These are phyloP conservation scores for Lepidostoma basale DNA, from an alignment of 1,140 invertebrate species.

Conservation along the genomic window DNA sequence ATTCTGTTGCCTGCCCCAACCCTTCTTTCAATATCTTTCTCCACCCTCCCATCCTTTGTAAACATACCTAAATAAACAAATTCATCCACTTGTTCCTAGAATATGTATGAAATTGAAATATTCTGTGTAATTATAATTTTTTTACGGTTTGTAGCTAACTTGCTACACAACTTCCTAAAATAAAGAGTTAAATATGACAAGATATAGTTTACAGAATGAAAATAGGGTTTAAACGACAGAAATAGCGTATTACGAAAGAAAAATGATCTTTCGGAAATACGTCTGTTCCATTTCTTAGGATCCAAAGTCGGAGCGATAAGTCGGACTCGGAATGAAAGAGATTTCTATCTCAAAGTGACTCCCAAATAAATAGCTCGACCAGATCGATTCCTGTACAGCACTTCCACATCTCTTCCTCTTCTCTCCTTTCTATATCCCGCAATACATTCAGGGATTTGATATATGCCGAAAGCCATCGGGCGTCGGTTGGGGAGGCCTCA, in stretches of 20 bases:
- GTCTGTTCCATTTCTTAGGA: background rate
- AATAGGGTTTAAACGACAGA: too few relatives aligned
- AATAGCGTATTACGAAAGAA: background rate
- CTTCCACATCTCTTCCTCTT: constrained; percentile 1
- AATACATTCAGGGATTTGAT: constrained; percentile 25
- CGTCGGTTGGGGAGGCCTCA: background rate
- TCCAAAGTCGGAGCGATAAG: background rate
- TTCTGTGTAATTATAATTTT: too few relatives aligned
- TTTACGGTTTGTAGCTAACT: too few relatives aligned
- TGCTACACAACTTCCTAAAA: too few relatives aligned
- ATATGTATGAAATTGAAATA: too few relatives aligned
- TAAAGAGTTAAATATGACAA: too few relatives aligned
- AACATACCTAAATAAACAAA: too few relatives aligned
- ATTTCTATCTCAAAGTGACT: constrained; percentile 11
- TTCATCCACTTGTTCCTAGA: too few relatives aligned
- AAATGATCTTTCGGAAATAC: background rate
- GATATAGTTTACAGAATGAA: too few relatives aligned
- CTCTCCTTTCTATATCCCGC: background rate
- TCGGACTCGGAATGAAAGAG: constrained; percentile 9
- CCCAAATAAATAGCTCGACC: constrained; percentile 15
- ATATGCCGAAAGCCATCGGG: background rate
- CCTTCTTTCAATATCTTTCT: too few relatives aligned
- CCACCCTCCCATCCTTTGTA: too few relatives aligned
- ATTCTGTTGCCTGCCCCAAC: too few relatives aligned
- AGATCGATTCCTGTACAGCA: constrained; percentile 20